Evolutionary conservation across 2,113 vertebrate species (phyloP).

Genomic region (Chinchilla lanigera): DNA sequence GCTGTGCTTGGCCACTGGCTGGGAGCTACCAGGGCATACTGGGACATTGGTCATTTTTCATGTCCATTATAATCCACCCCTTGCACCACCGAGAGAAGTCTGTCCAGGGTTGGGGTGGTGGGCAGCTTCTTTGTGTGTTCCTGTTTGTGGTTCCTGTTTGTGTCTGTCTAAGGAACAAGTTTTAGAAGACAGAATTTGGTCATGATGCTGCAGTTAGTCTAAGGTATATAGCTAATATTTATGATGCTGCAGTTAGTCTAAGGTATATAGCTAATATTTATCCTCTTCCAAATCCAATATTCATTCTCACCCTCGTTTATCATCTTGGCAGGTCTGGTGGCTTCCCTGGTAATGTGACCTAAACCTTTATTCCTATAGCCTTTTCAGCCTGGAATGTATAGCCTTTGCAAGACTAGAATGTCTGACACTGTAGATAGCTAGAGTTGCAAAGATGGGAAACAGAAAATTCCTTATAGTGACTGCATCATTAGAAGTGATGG

Average conservation of each 20-base stretch:
- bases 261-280: neutral
- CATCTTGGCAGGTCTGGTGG: neutral
- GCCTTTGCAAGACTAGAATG: neutral
- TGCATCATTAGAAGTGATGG: neutral
- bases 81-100: neutral
- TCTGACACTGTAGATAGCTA: neutral
- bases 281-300: neutral
- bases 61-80: neutral
- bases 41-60: neutral
- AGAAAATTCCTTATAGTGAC: neutral
- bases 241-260: neutral
- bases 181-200: neutral
- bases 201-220: neutral
- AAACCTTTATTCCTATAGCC: neutral
- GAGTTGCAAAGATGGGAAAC: neutral
- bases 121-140: neutral
- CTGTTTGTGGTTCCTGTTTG: too few species aligned
- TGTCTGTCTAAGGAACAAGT: neutral
- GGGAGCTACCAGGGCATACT: neutral
- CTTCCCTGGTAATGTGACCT: neutral
- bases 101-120: neutral
- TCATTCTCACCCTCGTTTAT: neutral
- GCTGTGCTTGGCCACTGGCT: neutral
- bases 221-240: neutral
- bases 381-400: neutral